These are phyloP conservation scores for Thelaira solivaga DNA, from an alignment of 2,888 invertebrate species.

Conservation along the genomic window DNA sequence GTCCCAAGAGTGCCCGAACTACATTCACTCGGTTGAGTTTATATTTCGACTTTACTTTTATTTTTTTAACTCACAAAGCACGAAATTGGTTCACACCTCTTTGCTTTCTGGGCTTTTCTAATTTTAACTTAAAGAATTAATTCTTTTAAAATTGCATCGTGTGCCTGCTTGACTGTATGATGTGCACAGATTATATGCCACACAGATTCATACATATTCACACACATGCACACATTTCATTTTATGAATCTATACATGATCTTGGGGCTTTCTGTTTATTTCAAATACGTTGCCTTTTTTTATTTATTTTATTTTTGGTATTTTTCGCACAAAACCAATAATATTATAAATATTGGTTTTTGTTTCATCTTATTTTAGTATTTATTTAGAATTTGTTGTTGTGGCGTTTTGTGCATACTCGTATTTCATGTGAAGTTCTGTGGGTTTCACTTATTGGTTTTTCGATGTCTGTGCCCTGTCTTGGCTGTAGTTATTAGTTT, in stretches of 20 bases:
- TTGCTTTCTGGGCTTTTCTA: no score
- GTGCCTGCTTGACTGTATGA: not conserved
- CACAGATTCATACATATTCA: constrained; percentile 37
- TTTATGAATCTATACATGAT: constrained; percentile 16
- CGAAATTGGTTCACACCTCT: no score
- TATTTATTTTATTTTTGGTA: constrained; percentile 2
- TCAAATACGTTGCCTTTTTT: not conserved
- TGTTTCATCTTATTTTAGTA: constrained; percentile 36
- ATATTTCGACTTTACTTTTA: no score
- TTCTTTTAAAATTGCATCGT: not conserved
- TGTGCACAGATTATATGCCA: constrained; percentile 24
- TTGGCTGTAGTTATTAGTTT: not conserved
- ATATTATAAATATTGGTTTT: constrained; percentile 57
- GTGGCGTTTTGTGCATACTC: constrained; percentile 36
- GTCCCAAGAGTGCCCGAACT: no score
- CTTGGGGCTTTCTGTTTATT: constrained; percentile 36
- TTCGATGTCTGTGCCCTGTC: not conserved
- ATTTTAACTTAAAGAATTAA: not conserved
- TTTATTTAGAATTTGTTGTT: constrained; percentile 52
- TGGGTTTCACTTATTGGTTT: constrained; percentile 50
- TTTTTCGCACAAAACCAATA: constrained; percentile 56
- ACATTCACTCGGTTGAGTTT: no score
- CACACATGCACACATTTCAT: constrained; percentile 26
- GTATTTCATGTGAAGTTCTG: constrained; percentile 45
- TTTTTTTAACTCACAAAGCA: no score